Evolutionary conservation across 1,140 invertebrate species (phyloP), one percentile per base, ranked within the genome.

Genomic region (Zeugodacus cucurbitae): DNA sequence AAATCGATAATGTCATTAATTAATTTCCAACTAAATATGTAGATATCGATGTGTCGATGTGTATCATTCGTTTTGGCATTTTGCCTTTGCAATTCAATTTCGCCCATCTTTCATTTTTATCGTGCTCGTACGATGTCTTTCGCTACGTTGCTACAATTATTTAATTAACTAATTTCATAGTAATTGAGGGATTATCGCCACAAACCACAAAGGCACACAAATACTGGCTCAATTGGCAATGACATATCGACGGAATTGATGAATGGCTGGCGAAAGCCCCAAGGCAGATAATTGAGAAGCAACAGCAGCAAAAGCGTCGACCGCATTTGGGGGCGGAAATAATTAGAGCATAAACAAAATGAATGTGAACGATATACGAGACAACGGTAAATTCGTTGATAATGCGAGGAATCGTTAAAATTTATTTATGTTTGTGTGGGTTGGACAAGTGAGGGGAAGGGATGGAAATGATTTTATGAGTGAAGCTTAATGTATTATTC

Each of bases 131-230:
- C 67, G 5, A 37, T 37, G 67, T 26, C 26, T 34, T 48, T 11
- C n/a, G 11, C 37, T 54, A 2, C 3, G n/a, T 3, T 17, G n/a
- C 26, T 82, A 4, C 41, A 48, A 82, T 82, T 82, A 82, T 82
- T 82, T 82, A 82, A 48, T 82, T 48, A 82, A 82, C 74, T 48
- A 82, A 82, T 82, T 82, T 48, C 74, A 82, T 82, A 48, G 34
- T 26, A 82, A 82, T 82, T 82, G 74, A 44, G 41, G 41, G 41
- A 41, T 82, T 29, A 82, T 11, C 74, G 41, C 37, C 74, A 54
- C 37, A 48, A 48, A 82, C 74, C 37, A 82, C 37, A 48, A 82
- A 82, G 22, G n/a, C 44, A 82, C 37, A 37, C 8, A 37, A 44
- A 48, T 82, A 34, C 14, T 62, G n/a, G 22, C 37, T 20, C 11